These are phyloP conservation scores for Calameuta filiformis DNA, from an alignment of 2,888 invertebrate species.

Conservation along the genomic window DNA sequence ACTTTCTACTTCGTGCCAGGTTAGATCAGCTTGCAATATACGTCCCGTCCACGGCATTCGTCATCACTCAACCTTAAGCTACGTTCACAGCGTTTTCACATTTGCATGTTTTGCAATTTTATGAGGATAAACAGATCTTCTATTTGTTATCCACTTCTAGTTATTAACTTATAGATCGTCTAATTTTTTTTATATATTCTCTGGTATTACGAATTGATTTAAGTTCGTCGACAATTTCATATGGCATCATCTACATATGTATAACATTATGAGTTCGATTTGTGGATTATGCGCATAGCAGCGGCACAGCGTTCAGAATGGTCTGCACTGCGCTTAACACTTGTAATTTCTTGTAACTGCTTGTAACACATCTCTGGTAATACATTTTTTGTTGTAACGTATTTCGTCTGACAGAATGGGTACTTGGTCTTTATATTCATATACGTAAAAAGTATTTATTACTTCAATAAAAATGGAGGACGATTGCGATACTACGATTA, in stretches of 20 bases:
- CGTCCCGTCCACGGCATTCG: neutral
- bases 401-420: neutral
- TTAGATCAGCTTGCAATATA: neutral
- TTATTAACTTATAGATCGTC: neutral
- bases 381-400: neutral
- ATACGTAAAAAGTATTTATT: neutral
- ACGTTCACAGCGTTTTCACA: neutral
- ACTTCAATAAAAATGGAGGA: constrained; percentile 43
- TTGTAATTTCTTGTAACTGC: neutral
- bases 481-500: constrained; percentile 43
- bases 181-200: neutral
- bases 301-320: neutral
- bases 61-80: neutral
- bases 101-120: neutral
- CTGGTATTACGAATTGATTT: neutral
- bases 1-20: neutral
- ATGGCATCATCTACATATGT: neutral
- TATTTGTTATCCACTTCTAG: neutral
- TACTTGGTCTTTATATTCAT: neutral
- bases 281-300: neutral
- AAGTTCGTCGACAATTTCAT: neutral
- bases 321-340: neutral
- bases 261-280: neutral
- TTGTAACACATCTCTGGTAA: neutral
- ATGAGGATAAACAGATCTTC: neutral